Percentiles rank a stretch among this genome's conserved stretches.
Conservation (phyloP, 1,140 invertebrate genomes). For the Phymastichus coffea region DNA sequence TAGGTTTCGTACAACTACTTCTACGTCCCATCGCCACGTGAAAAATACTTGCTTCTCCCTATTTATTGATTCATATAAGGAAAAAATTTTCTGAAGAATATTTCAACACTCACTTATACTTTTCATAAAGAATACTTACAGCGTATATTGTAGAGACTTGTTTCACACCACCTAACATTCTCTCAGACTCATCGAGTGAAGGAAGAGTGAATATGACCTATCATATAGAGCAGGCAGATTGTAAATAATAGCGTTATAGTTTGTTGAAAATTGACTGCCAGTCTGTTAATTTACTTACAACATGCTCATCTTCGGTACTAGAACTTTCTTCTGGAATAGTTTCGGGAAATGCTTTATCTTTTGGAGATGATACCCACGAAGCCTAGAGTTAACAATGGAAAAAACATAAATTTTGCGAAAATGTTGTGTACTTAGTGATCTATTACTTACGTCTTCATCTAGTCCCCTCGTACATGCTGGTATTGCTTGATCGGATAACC, state of each 20-base stretch:
- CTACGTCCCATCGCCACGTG: constrained; percentile 60
- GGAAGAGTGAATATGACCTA: constrained; percentile 76
- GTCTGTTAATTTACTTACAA: constrained; percentile 58
- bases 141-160: constrained; percentile 65
- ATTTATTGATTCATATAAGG: no score
- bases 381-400: constrained; percentile 49
- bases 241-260: neutral
- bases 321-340: constrained; percentile 91
- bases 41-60: constrained; percentile 63
- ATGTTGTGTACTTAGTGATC: neutral
- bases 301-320: constrained; percentile 87
- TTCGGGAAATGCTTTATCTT: constrained; percentile 84
- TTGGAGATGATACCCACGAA: constrained; percentile 78
- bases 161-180: constrained; percentile 53
- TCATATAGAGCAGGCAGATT: constrained; percentile 20
- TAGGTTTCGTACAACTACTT: constrained; percentile 50
- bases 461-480: constrained; percentile 31
- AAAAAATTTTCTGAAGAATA: no score
- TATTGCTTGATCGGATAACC: constrained; percentile 59
- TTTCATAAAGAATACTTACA: no score
- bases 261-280: neutral
- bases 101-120: no score
- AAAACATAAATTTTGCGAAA: neutral
- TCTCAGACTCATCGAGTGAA: constrained; percentile 68
- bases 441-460: constrained; percentile 51